Evolutionary conservation across 2,113 vertebrate species (phyloP).

Genomic region (Notarius lentiginosus): DNA sequence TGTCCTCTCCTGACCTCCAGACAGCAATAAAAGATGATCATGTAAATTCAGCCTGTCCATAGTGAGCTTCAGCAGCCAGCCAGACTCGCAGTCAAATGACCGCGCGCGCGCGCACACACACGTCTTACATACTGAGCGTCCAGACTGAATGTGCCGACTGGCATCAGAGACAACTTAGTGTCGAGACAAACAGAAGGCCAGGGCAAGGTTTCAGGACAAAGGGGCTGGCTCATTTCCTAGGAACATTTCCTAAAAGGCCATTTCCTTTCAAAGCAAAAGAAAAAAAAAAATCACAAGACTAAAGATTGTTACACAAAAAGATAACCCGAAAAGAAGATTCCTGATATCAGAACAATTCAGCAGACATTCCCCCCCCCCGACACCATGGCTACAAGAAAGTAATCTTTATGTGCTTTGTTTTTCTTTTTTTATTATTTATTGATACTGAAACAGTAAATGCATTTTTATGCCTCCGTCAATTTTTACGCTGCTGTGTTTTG

Average conservation of each 20-base stretch:
- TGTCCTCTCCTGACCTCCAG: slow-evolving; percentile 35
- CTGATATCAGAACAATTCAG: background rate
- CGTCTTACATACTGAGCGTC: background rate
- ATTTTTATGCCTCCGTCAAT: background rate
- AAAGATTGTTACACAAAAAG: background rate
- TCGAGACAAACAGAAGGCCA: background rate
- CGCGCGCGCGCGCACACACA: background rate
- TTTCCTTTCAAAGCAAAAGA: background rate
- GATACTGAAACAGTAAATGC: background rate
- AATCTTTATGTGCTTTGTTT: background rate
- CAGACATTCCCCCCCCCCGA: background rate
- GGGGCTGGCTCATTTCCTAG: background rate
- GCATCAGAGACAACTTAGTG: background rate
- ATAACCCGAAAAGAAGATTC: background rate
- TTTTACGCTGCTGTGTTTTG: background rate
- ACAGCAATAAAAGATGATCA: slow-evolving; percentile 37
- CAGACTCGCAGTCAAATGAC: slow-evolving; percentile 22
- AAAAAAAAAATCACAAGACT: background rate
- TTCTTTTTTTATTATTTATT: background rate
- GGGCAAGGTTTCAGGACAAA: background rate
- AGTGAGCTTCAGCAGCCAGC: slow-evolving; percentile 38
- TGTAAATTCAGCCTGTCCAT: slow-evolving; percentile 36
- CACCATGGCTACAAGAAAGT: background rate
- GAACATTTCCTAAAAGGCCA: background rate
- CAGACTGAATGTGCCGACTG: background rate